Conservation (phyloP, 2,888 invertebrate genomes). For the Cylindroiulus punctatus region DNA sequence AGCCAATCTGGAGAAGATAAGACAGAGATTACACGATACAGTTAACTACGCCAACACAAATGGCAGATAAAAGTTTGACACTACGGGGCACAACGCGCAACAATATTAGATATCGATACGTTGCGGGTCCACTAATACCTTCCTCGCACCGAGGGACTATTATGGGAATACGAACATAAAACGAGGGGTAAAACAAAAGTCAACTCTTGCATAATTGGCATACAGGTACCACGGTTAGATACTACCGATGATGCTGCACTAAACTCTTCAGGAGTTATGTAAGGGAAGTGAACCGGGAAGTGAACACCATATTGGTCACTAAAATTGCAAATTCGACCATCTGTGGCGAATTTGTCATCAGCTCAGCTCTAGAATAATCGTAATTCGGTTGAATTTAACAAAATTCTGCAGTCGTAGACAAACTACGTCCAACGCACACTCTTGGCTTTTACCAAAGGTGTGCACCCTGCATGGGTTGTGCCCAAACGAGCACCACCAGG, state of each 20-base stretch:
- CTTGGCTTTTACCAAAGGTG: too few relatives aligned
- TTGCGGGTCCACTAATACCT: conserved; percentile 22
- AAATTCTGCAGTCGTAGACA: too few relatives aligned
- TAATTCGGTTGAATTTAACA: too few relatives aligned
- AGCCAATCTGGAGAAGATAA: conserved; percentile 42
- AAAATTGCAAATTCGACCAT: too few relatives aligned
- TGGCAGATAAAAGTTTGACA: conserved; percentile 42
- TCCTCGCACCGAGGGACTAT: background rate
- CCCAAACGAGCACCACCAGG: too few relatives aligned
- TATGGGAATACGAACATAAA: background rate
- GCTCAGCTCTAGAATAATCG: background rate
- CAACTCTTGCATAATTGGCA: background rate
- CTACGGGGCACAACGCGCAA: conserved; percentile 27
- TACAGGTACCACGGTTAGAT: background rate
- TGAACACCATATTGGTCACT: too few relatives aligned
- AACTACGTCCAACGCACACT: too few relatives aligned
- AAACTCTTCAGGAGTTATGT: background rate
- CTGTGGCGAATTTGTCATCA: background rate
- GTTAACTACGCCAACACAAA: conserved; percentile 42
- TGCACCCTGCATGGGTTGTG: too few relatives aligned
- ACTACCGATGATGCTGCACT: background rate
- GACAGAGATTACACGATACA: conserved; percentile 37
- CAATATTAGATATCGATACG: conserved; percentile 42
- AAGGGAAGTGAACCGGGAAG: too few relatives aligned
- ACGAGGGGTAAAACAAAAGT: conserved; percentile 3